phyloP scores from a whole-genome alignment of 92 coral and sea anemone genomes.

The Metridium senile region DNA sequence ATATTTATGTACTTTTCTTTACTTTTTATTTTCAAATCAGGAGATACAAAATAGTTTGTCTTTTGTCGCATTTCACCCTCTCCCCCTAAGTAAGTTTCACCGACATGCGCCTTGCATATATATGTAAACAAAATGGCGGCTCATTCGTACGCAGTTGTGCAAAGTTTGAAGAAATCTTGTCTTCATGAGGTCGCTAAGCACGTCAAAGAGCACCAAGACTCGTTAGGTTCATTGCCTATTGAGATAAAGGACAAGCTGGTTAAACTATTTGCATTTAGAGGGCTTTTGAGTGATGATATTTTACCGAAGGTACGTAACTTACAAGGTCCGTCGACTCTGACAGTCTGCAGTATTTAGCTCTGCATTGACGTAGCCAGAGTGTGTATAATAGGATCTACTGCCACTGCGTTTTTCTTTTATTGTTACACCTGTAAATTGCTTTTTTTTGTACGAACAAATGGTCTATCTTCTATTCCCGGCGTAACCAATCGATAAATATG shows the following conservation, averaged over 20 bases:
- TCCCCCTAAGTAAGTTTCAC: neutral
- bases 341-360: neutral
- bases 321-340: neutral
- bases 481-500: too few species aligned
- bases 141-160: constrained; percentile 47
- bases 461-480: too few species aligned
- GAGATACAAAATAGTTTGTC: too few species aligned
- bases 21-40: too few species aligned
- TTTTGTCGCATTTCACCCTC: neutral
- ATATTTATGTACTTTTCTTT: neutral
- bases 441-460: too few species aligned
- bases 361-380: too few species aligned
- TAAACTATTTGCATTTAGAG: constrained; percentile 80
- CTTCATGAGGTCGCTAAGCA: constrained; percentile 76
- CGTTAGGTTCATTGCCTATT: constrained; percentile 62
- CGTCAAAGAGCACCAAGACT: constrained; percentile 68
- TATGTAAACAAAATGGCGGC: constrained; percentile 69
- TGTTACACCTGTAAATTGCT: too few species aligned
- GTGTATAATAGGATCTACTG: too few species aligned
- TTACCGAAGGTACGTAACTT: constrained; percentile 57
- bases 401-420: too few species aligned
- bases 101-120: constrained; percentile 5
- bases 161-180: constrained; percentile 75
- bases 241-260: constrained; percentile 77
- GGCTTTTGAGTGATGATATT: constrained; percentile 78